Conservation (phyloP, 2,113 vertebrate genomes). For the Uria lomvia region DNA sequence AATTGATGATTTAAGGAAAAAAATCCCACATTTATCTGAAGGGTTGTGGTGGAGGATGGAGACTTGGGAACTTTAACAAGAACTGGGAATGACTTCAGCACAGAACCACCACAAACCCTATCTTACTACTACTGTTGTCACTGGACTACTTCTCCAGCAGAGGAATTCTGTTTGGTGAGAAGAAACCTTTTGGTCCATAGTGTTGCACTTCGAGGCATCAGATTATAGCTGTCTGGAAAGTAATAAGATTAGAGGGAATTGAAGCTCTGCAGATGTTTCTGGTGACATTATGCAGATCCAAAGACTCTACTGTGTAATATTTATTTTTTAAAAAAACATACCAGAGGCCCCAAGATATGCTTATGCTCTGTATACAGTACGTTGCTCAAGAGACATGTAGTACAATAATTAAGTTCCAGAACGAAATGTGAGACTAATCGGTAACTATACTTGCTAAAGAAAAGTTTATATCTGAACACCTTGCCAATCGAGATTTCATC, state of each 20-base stretch:
- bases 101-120: neutral
- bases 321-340: neutral
- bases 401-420: neutral
- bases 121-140: neutral
- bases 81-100: neutral
- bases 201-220: neutral
- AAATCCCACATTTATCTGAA: neutral
- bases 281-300: neutral
- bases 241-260: neutral
- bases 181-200: neutral
- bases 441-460: neutral
- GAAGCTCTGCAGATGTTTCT: constrained; percentile 28
- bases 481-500: neutral
- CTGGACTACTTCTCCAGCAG: neutral
- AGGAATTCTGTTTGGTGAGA: neutral
- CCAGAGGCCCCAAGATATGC: neutral
- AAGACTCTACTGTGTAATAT: neutral
- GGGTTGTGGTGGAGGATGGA: neutral
- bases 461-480: neutral
- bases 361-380: neutral
- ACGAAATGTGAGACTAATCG: neutral
- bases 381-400: neutral
- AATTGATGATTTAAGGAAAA: neutral
- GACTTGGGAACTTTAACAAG: neutral
- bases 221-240: neutral